Evolutionary conservation across 2,113 vertebrate genomes (phyloP).

Genomic region (Actenoides lindsayi): DNA sequence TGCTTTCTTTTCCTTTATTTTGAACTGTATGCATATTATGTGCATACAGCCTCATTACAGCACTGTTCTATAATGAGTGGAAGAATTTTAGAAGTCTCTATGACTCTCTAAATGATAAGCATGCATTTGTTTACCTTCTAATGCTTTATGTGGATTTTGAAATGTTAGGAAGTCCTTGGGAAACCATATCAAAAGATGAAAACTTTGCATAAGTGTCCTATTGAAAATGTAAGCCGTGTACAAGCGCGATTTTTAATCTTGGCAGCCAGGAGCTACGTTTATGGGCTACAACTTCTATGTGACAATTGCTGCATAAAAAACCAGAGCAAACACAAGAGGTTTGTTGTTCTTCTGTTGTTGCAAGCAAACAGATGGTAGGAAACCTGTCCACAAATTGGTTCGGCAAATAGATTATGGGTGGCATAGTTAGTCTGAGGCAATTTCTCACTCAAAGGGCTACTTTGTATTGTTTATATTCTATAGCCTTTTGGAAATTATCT

Average conservation of each 20-base stretch:
- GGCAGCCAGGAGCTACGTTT: neutral
- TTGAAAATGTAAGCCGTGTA: neutral
- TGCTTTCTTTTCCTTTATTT: neutral
- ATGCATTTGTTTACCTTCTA: neutral
- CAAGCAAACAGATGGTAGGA: neutral
- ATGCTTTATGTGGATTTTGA: neutral
- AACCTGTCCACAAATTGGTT: neutral
- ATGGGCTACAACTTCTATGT: neutral
- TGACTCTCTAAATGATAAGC: neutral
- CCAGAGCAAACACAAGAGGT: neutral
- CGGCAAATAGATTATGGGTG: neutral
- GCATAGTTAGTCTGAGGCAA: neutral
- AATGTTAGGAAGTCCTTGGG: neutral
- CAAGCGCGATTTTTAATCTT: neutral
- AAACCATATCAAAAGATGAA: neutral
- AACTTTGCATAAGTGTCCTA: neutral
- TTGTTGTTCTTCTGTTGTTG: neutral
- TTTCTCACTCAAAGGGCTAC: neutral
- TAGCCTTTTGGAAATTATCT: neutral
- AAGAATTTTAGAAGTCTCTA: neutral
- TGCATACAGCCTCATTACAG: neutral
- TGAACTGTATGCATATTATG: neutral
- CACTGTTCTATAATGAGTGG: neutral
- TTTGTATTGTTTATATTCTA: neutral
- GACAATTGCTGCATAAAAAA: neutral